Conservation (phyloP, 2,113 vertebrate species). For the Echinops telfairi region DNA sequence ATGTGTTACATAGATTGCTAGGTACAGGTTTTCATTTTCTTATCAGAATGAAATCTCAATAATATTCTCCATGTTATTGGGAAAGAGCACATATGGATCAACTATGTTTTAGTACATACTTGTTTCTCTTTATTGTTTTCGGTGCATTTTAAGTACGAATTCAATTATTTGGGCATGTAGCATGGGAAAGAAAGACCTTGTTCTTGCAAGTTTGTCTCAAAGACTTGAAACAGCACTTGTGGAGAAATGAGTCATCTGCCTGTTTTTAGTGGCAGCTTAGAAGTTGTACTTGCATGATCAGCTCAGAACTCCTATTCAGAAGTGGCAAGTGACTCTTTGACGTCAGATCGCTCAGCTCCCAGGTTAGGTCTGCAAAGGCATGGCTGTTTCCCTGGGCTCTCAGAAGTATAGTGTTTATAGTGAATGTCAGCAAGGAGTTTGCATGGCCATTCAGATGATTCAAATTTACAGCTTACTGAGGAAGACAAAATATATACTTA, state of each 20-base stretch:
- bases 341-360: not conserved
- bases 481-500: not conserved
- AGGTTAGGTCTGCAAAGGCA: not conserved
- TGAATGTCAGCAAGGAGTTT: constrained; percentile 17
- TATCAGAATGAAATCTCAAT: constrained; percentile 36
- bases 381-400: not conserved
- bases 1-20: not conserved
- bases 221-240: no score
- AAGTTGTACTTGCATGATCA: not conserved
- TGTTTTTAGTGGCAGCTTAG: no score
- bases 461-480: not conserved
- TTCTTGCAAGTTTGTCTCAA: no score
- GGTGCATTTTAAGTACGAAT: no score
- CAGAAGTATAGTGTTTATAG: not conserved
- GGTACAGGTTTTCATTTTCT: not conserved
- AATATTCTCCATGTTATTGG: constrained; percentile 1
- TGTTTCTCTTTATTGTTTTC: no score
- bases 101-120: no score
- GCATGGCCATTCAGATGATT: not conserved
- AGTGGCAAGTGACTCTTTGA: not conserved
- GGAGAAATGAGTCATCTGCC: no score
- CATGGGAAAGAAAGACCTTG: no score
- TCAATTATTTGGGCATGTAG: no score
- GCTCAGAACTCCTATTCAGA: constrained; percentile 16
- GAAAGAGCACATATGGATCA: not conserved